These are phyloP conservation scores for Sebastes taczanowskii DNA, from an alignment of 2,797 vertebrate genomes.

Conservation along the genomic window DNA sequence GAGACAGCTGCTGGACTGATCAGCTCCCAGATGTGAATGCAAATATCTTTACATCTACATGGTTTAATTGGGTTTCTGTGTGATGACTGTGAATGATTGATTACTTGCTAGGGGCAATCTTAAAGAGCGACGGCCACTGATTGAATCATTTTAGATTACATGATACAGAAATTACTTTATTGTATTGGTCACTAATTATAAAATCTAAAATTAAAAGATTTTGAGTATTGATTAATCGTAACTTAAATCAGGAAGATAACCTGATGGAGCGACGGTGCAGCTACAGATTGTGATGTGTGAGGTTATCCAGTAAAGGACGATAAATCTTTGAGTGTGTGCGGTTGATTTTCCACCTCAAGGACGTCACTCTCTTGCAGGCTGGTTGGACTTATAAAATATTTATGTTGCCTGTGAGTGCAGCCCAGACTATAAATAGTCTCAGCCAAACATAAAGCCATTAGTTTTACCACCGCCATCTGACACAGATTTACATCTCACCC, in stretches of 20 bases:
- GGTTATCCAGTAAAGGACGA: background rate
- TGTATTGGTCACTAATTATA: background rate
- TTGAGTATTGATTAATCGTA: background rate
- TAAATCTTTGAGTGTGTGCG: background rate
- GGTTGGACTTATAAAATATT: slow-evolving; percentile 62
- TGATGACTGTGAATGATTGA: slow-evolving; percentile 18
- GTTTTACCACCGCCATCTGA: background rate
- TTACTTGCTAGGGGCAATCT: background rate
- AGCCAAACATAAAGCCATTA: slow-evolving; percentile 37
- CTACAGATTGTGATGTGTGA: background rate
- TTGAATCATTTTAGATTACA: background rate
- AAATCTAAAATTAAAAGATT: background rate
- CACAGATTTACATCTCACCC: background rate
- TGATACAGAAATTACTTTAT: background rate
- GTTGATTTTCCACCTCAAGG: slow-evolving; percentile 38
- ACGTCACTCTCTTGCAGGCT: slow-evolving; percentile 28
- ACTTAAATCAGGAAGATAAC: background rate
- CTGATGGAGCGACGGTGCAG: background rate
- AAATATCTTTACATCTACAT: slow-evolving; percentile 32
- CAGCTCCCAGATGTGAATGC: slow-evolving; percentile 8
- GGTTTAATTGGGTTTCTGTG: slow-evolving; percentile 12
- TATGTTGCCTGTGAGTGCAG: slow-evolving; percentile 39
- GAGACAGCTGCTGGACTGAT: background rate
- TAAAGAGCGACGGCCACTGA: background rate
- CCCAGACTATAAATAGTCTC: slow-evolving; percentile 60